Percentiles rank a stretch among this genome's conserved stretches.
Evolutionary conservation across 2,113 vertebrate genomes (phyloP).

Genomic region (Orycteropus afer): DNA sequence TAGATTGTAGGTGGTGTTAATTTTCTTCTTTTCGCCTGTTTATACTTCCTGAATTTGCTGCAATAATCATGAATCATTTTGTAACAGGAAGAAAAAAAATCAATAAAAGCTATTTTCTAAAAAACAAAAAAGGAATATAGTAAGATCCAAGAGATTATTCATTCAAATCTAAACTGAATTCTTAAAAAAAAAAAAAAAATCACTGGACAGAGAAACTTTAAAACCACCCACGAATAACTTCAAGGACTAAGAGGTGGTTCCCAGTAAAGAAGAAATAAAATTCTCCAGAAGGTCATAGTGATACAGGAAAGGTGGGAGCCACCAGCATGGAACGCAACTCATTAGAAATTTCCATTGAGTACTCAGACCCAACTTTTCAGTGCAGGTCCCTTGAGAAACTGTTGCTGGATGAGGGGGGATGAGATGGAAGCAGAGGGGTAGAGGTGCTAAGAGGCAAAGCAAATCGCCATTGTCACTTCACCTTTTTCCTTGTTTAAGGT

Average conservation of each 20-base stretch:
- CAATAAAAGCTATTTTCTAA: constrained; percentile 59
- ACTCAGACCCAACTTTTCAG: background rate
- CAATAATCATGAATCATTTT: constrained; percentile 44
- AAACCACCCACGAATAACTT: constrained; percentile 15
- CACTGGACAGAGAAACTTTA: background rate
- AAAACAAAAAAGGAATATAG: constrained; percentile 52
- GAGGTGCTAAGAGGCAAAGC: background rate
- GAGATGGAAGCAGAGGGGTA: background rate
- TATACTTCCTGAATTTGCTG: constrained; percentile 27
- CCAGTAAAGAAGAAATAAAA: background rate
- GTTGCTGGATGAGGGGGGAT: background rate
- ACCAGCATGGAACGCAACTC: background rate
- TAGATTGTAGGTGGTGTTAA: background rate
- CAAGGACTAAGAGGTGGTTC: constrained; percentile 8
- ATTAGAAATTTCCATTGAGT: background rate
- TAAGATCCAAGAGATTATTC: background rate
- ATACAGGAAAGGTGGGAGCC: background rate
- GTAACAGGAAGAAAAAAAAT: constrained; percentile 33
- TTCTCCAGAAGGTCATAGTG: background rate
- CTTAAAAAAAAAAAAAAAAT: background rate
- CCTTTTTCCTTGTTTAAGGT: background rate
- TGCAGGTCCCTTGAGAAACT: background rate
- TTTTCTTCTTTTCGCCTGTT: background rate
- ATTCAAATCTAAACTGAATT: background rate
- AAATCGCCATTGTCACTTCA: background rate